Percentiles rank a stretch among this genome's conserved stretches.
phyloP scores from a whole-genome alignment of 2,113 vertebrate genomes.

The Nerophis ophidion region DNA sequence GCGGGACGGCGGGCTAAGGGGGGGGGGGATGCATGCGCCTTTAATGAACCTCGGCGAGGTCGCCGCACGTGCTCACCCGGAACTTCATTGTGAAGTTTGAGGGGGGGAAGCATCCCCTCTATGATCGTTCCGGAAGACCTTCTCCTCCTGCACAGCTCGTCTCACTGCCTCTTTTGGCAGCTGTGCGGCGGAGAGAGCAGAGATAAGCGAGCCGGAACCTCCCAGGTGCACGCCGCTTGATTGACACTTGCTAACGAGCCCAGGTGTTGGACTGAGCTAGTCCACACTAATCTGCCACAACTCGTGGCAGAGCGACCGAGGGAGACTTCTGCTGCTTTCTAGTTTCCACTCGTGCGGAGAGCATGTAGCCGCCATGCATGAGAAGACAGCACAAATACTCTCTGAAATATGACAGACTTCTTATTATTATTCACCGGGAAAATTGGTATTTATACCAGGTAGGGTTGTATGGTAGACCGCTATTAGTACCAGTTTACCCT shows the following conservation, averaged over 20 bases:
- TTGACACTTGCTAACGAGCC: conserved; percentile 72
- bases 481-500: too few relatives aligned
- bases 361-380: not conserved
- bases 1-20: conserved; percentile 28
- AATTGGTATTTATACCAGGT: too few relatives aligned
- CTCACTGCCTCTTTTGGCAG: conserved; percentile 11
- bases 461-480: too few relatives aligned
- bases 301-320: conserved; percentile 24
- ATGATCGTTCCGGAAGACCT: too few relatives aligned
- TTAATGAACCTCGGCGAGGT: conserved; percentile 56
- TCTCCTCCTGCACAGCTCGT: not conserved
- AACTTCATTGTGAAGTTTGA: not conserved
- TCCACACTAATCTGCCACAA: conserved; percentile 44
- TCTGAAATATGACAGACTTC: too few relatives aligned
- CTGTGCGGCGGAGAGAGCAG: conserved; percentile 39
- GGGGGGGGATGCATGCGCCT: conserved; percentile 49
- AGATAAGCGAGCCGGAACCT: conserved; percentile 45
- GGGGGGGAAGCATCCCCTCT: not conserved
- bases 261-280: conserved; percentile 48
- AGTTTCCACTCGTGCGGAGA: not conserved
- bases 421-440: too few relatives aligned
- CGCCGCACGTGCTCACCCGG: conserved; percentile 18
- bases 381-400: not conserved
- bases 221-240: conserved; percentile 47
- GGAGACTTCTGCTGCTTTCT: conserved; percentile 8